Base-by-base conservation (phyloP, 1,140 invertebrate genomes). In the Dinoponera quadriceps region DNA sequence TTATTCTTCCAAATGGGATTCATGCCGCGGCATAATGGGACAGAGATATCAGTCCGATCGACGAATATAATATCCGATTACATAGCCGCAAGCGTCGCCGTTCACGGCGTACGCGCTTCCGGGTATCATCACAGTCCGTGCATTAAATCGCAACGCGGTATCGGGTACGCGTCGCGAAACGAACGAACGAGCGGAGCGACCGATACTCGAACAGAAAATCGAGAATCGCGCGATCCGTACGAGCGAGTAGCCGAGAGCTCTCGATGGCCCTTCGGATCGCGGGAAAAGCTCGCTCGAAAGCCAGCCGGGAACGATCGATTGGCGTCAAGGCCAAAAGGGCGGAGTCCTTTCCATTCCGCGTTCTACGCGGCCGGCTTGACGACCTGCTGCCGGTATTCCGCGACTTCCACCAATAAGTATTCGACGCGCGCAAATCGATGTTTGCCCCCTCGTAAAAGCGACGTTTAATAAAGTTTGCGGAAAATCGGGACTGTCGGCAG, bases 31-130 rank as follows among this genome's bases (percentile, higher is more conserved):
- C 83, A 89, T 90, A 89, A 90, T 90, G 69, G 85, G 44, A 84
- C 85, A 87, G 85, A 74, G 82, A 90, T 90, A 90, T 90, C 88
- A 87, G 89, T 89, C 80, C 78, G 71, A 86, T 90, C 80, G 66
- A 62, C 78, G 85, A 88, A 88, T 90, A 90, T 90, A 88, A 90
- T 90, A 90, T 90, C 88, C 85, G 88, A 90, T 90, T 90, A 89
- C 88, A 82, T 65, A 68, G 48, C 49, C 71, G 57, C 68, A 78
- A 78, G 69, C 71, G 82, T 51, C 38, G 33, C 33, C 49, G 33
- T 78, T 25, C 63, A 5, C 69, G 13, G 18, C 51, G 44, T n/a
- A 27, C 38, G 38, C 38, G 38, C 11, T 3, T 9, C 9, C 38
- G 38, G 3, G 38, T 44, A 27, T n/a, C 29, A n/a, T 18, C 27